Percentiles rank a stretch among this genome's conserved stretches.
Conservation (phyloP, 2,888 invertebrate species). For the Petrolisthes cinctipes region DNA sequence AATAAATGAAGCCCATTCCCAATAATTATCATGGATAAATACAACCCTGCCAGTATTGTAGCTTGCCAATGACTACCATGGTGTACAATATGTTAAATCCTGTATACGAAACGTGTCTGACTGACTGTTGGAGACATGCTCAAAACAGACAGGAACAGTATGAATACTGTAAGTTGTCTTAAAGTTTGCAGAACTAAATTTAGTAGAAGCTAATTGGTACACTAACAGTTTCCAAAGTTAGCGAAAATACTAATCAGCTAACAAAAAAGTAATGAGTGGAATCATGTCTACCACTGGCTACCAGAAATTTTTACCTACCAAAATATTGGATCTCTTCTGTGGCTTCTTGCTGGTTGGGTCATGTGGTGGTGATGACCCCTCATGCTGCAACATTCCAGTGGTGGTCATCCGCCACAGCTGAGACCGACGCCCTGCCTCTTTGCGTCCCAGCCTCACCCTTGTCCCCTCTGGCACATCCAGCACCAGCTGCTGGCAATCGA, state of each 20-base stretch:
- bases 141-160: too few relatives aligned
- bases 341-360: constrained; percentile 59
- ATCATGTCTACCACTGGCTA: not conserved
- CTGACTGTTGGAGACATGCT: too few relatives aligned
- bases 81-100: too few relatives aligned
- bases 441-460: constrained; percentile 55
- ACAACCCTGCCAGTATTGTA: too few relatives aligned
- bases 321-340: constrained; percentile 42
- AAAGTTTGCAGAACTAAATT: too few relatives aligned
- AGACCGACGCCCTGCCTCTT: constrained; percentile 73
- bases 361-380: constrained; percentile 78
- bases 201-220: not conserved
- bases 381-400: constrained; percentile 90
- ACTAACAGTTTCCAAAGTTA: not conserved
- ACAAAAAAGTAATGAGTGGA: not conserved
- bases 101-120: too few relatives aligned
- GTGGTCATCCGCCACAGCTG: constrained; percentile 96
- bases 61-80: too few relatives aligned
- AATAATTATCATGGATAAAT: too few relatives aligned
- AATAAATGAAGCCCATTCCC: too few relatives aligned
- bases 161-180: too few relatives aligned
- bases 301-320: constrained; percentile 39
- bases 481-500: constrained; percentile 83
- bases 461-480: constrained; percentile 73
- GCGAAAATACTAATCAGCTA: not conserved